phyloP scores from a whole-genome alignment of 35 echinoderm and acorn worm species.

The Hemicentrotus pulcherrimus region DNA sequence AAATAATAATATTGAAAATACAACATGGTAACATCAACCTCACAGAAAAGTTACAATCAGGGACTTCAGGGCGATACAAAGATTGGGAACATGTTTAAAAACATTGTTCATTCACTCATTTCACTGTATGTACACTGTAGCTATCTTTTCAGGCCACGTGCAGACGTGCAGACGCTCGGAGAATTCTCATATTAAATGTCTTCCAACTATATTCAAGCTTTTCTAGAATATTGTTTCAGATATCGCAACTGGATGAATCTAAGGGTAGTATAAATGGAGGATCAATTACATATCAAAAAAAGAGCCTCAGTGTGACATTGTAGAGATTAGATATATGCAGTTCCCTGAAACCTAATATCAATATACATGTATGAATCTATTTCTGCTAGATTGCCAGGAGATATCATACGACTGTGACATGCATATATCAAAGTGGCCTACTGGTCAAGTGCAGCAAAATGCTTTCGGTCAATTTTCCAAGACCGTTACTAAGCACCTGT shows the following conservation, averaged over 20 bases:
- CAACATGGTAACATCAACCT: no score
- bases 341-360: neutral
- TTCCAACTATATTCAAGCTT: neutral
- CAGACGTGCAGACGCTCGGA: no score
- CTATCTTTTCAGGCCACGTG: no score
- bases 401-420: neutral
- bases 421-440: neutral
- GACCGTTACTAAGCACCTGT: slow-evolving; percentile 8
- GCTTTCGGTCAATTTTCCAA: slow-evolving; percentile 9
- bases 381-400: neutral
- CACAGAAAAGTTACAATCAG: no score
- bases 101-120: no score
- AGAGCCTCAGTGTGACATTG: neutral
- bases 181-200: no score
- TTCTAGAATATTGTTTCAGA: neutral
- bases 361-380: neutral
- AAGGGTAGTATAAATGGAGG: neutral
- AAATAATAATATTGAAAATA: no score
- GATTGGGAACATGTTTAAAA: no score
- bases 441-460: neutral
- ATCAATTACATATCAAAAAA: neutral
- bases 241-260: neutral
- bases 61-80: no score
- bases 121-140: no score
- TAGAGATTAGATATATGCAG: neutral